Conservation (phyloP, 2,888 invertebrate genomes). For the Geotrupes spiniger region DNA sequence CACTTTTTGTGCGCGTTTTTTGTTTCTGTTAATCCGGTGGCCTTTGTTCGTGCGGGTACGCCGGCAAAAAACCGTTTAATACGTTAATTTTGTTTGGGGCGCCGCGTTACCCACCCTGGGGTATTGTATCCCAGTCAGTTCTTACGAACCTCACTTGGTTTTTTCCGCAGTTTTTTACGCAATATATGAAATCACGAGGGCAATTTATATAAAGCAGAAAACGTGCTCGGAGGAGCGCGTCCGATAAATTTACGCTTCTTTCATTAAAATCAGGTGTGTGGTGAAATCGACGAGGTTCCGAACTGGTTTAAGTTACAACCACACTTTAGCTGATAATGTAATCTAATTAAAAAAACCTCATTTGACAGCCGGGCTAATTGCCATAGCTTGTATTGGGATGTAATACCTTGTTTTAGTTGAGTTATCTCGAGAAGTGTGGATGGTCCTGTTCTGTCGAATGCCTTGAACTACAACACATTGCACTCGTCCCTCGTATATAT, state of each 20-base stretch:
- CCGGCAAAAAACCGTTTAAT: slow-evolving; percentile 28
- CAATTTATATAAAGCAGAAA: no score
- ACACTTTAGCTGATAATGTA: slow-evolving; percentile 24
- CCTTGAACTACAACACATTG: slow-evolving; percentile 32
- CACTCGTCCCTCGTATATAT: slow-evolving; percentile 25
- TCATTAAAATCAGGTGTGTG: no score
- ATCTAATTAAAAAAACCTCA: slow-evolving; percentile 29
- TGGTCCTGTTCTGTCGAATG: slow-evolving; percentile 28
- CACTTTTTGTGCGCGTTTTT: slow-evolving; percentile 35
- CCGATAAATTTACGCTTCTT: no score
- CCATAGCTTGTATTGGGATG: slow-evolving; percentile 37
- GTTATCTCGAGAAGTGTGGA: slow-evolving; percentile 28
- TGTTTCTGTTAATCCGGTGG: slow-evolving; percentile 33
- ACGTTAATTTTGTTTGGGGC: slow-evolving; percentile 27
- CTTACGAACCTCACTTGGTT: no score
- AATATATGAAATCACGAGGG: no score
- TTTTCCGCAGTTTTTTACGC: no score
- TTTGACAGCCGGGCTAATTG: slow-evolving; percentile 35
- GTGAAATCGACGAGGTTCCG: background rate
- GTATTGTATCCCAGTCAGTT: no score
- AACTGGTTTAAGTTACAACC: slow-evolving; percentile 23
- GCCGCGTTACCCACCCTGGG: no score
- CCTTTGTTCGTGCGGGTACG: slow-evolving; percentile 28
- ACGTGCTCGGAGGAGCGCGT: no score
- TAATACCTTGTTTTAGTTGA: slow-evolving; percentile 33